phyloP scores from a whole-genome alignment of 2,888 invertebrate species.

The Chaetogeoica ovagalla region DNA sequence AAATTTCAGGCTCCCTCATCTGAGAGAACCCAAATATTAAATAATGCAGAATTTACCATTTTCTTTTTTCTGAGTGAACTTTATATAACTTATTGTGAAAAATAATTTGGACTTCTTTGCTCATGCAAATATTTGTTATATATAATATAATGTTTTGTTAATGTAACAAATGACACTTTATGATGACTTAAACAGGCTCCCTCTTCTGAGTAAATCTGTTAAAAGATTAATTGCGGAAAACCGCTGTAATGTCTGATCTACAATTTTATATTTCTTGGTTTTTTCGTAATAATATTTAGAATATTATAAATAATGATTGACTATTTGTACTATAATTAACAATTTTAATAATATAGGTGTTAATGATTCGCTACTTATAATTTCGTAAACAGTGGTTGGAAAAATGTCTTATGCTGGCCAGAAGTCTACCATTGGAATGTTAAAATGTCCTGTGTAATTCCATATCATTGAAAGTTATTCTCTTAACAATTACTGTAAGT shows the following conservation, averaged over 20 bases:
- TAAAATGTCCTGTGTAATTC: neutral
- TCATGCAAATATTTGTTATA: neutral
- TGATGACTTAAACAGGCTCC: conserved; percentile 50
- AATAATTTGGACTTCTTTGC: too few relatives aligned
- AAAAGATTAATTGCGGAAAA: conserved; percentile 39
- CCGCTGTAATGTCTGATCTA: conserved; percentile 42
- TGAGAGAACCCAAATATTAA: conserved; percentile 40
- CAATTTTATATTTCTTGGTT: neutral
- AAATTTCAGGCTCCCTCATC: conserved; percentile 50
- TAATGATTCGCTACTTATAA: neutral
- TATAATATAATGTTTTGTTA: neutral
- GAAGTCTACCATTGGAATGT: neutral
- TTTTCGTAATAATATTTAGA: neutral
- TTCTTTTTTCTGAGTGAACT: conserved; percentile 45
- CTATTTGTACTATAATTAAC: too few relatives aligned
- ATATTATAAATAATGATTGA: too few relatives aligned
- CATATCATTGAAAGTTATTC: neutral
- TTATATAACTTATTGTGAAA: too few relatives aligned
- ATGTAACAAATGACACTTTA: neutral
- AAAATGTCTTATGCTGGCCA: neutral
- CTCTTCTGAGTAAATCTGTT: conserved; percentile 42
- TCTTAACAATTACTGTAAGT: too few relatives aligned
- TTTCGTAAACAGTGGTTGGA: neutral
- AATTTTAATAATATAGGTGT: neutral
- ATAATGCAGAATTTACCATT: conserved; percentile 34